Evolutionary conservation across 2,113 vertebrate genomes (phyloP), one percentile per base, ranked within the genome.

Genomic region (Podilymbus podiceps): DNA sequence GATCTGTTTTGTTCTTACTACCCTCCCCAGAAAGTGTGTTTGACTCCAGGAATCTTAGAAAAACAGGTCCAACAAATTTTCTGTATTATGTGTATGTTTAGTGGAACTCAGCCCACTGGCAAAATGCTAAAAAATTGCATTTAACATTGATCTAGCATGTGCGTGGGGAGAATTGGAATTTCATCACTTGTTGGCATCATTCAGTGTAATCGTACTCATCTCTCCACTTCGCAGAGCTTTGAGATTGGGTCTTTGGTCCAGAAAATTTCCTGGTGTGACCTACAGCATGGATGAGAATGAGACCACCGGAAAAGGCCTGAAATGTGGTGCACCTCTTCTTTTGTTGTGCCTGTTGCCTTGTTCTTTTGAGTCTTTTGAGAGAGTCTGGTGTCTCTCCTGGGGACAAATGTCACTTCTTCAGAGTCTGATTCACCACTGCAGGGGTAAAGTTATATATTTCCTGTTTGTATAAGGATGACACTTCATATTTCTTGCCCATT

Each of bases 51-150:
- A 56, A 15, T 59, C 31, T 68, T 68, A 47, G 38, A 56, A 76
- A 68, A 86, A 73, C 6, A 69, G 52, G 8, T 86, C 12, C 25
- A 58, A 9, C 30, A 73, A 13, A 12, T 76, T 55, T 76, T 76
- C 15, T 46, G 14, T 63, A 6, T 38, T 75, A 46, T 42, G 12
- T 2, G 0, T 59, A 6, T 31, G 25, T 52, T 72, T 50, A 42
- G 22, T 50, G 53, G 44, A 86, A 80, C 20, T 86, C 0, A 0
- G 16, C 53, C 40, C 16, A 9, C 18, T 11, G 40, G 28, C 22
- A 27, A 71, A 58, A 14, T 62, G 21, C 42, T 62, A 71, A 78
- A 78, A 62, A 69, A 50, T 42, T 44, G 3, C 5, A 28, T 73
- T 72, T 76, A 42, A 42, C 19, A 10, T 11, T 44, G 21, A n/a